A percentile compares a stretch with the other conserved stretches of the same genome.
phyloP scores from a whole-genome alignment of 2,888 invertebrate genomes.

The Papilio demoleus region DNA sequence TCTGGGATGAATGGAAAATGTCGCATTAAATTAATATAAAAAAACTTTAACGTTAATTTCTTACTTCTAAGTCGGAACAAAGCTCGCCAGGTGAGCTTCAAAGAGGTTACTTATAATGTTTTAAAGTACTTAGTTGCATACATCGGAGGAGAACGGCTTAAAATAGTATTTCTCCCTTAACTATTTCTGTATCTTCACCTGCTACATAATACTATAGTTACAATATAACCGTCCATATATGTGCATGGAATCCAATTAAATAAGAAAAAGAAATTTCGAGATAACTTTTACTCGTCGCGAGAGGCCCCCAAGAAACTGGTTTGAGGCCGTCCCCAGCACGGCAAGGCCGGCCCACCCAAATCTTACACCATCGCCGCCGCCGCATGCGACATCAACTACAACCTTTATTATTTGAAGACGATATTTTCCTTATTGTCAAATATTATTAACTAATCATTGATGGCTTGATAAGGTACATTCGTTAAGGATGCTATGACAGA shows the following conservation, averaged over 20 bases:
- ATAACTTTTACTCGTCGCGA: slow-evolving; percentile 37
- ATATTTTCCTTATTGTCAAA: neutral
- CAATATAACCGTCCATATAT: slow-evolving; percentile 18
- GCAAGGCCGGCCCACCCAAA: slow-evolving; percentile 39
- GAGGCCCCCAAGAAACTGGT: slow-evolving; percentile 30
- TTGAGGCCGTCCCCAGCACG: slow-evolving; percentile 25
- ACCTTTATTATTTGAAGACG: neutral
- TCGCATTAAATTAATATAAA: too few species aligned
- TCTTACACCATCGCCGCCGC: slow-evolving; percentile 33
- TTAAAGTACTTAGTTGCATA: too few species aligned
- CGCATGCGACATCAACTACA: neutral
- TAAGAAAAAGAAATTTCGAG: slow-evolving; percentile 38
- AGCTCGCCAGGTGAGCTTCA: too few species aligned
- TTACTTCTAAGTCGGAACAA: too few species aligned
- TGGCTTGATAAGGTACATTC: too few species aligned
- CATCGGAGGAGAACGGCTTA: too few species aligned
- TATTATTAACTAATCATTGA: neutral
- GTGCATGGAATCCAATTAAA: slow-evolving; percentile 26
- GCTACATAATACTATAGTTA: slow-evolving; percentile 2
- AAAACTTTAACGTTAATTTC: too few species aligned
- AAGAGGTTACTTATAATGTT: too few species aligned
- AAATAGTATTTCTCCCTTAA: too few species aligned
- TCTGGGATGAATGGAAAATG: too few species aligned
- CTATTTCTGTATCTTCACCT: slow-evolving; percentile 6
- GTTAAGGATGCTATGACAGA: too few species aligned